These are phyloP conservation scores for Trachelus tabidus DNA, from an alignment of 2,888 invertebrate genomes.

Conservation along the genomic window DNA sequence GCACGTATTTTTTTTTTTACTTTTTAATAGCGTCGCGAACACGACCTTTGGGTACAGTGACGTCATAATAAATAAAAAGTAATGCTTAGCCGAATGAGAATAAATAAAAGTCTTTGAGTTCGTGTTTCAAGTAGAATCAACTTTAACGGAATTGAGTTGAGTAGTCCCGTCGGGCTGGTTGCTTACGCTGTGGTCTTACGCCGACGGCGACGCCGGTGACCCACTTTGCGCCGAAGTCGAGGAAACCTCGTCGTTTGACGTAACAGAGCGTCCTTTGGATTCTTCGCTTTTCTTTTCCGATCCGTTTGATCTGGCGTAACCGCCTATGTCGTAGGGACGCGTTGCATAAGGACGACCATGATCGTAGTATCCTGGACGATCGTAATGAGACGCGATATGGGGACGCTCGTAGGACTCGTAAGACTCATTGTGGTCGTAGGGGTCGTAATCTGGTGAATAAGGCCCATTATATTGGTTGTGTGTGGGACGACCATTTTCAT, in stretches of 20 bases:
- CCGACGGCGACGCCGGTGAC: neutral
- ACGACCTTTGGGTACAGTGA: neutral
- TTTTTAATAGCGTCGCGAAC: neutral
- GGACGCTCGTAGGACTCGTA: conserved; percentile 12
- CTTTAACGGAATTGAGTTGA: neutral
- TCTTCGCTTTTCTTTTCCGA: neutral
- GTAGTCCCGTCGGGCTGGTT: neutral
- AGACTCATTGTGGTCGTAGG: conserved; percentile 15
- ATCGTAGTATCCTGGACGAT: neutral
- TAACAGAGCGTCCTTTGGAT: neutral
- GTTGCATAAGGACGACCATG: neutral
- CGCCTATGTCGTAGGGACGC: conserved; percentile 6
- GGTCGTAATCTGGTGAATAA: conserved; percentile 13
- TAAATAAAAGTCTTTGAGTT: neutral
- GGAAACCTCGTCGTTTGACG: neutral
- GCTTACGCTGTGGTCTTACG: neutral
- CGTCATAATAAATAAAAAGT: neutral
- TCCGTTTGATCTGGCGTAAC: conserved; percentile 15
- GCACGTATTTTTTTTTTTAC: neutral
- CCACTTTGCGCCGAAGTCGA: neutral
- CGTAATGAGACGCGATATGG: neutral
- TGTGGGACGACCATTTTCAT: neutral
- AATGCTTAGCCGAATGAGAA: neutral
- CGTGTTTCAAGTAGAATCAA: neutral
- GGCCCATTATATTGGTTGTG: conserved; percentile 14